Percentiles rank a stretch among this genome's conserved stretches.
Evolutionary conservation across 1,140 invertebrate genomes (phyloP).

Genomic region (Drosophila orosa): DNA sequence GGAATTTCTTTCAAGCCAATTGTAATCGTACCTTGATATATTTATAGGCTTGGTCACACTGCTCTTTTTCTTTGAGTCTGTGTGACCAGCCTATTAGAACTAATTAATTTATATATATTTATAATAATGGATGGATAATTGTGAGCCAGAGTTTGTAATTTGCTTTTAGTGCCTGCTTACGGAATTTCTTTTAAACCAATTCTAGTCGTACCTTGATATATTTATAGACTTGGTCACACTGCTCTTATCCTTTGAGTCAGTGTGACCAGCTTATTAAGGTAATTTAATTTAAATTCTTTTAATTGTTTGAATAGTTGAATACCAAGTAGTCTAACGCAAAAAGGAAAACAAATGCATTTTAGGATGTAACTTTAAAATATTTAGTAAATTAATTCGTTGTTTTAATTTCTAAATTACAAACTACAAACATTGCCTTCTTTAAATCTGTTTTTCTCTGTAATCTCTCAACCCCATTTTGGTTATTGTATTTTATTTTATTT

Average conservation of each 20-base stretch:
- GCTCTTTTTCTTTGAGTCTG: not conserved
- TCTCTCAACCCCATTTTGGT: constrained; percentile 22
- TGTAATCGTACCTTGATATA: not conserved
- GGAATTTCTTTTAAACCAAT: too few relatives aligned
- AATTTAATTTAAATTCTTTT: not conserved
- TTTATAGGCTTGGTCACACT: not conserved
- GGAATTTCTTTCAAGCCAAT: too few relatives aligned
- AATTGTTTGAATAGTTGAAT: not conserved
- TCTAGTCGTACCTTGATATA: not conserved
- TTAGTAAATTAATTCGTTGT: not conserved
- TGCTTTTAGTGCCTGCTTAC: not conserved
- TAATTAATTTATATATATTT: too few relatives aligned
- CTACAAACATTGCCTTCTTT: too few relatives aligned
- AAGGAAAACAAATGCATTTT: not conserved
- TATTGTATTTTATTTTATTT: constrained; percentile 38
- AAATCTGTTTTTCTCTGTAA: constrained; percentile 16
- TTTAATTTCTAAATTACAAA: not conserved
- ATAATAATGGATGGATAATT: constrained; percentile 9
- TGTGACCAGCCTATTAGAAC: not conserved
- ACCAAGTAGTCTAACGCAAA: not conserved
- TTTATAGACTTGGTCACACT: not conserved
- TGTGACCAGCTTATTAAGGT: not conserved
- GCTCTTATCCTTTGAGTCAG: not conserved
- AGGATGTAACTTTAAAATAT: not conserved
- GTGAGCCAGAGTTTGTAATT: not conserved